Evolutionary conservation across 2,797 vertebrate species (phyloP).

Genomic region (Catharus ustulatus): DNA sequence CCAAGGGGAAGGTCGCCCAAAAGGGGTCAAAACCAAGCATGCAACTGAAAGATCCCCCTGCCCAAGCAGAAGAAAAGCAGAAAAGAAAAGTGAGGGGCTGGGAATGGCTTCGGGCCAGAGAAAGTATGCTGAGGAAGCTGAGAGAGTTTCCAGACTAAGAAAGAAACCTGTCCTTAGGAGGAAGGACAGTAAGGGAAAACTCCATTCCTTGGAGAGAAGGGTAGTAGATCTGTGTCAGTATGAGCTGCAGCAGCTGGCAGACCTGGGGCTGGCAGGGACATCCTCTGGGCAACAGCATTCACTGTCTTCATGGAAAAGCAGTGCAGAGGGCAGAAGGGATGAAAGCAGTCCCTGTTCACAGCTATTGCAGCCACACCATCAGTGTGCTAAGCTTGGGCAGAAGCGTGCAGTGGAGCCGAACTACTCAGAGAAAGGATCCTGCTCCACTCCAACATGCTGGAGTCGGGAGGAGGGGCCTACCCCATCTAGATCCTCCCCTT

Average conservation of each 20-base stretch:
- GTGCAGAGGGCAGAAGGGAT: conserved; percentile 56
- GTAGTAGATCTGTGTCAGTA: conserved; percentile 63
- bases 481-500: conserved; percentile 65
- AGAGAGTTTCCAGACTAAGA: conserved; percentile 52
- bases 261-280: conserved; percentile 47
- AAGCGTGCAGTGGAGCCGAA: conserved; percentile 45
- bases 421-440: conserved; percentile 62
- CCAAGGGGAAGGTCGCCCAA: conserved; percentile 26
- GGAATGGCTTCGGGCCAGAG: conserved; percentile 24
- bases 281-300: conserved; percentile 58
- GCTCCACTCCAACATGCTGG: conserved; percentile 57
- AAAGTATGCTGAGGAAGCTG: conserved; percentile 44
- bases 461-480: conserved; percentile 59
- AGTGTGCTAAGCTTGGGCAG: conserved; percentile 45
- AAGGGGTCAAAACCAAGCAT: conserved; percentile 17
- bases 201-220: conserved; percentile 47
- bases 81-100: conserved; percentile 61
- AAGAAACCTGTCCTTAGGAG: conserved; percentile 46
- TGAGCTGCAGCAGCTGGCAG: conserved; percentile 57
- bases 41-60: conserved; percentile 18
- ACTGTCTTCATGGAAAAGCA: conserved; percentile 59
- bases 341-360: conserved; percentile 23
- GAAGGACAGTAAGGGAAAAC: conserved; percentile 63
- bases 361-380: conserved; percentile 30
- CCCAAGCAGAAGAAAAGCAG: conserved; percentile 69